phyloP scores from a whole-genome alignment of 2,797 vertebrate genomes.

The Tragelaphus oryx region DNA sequence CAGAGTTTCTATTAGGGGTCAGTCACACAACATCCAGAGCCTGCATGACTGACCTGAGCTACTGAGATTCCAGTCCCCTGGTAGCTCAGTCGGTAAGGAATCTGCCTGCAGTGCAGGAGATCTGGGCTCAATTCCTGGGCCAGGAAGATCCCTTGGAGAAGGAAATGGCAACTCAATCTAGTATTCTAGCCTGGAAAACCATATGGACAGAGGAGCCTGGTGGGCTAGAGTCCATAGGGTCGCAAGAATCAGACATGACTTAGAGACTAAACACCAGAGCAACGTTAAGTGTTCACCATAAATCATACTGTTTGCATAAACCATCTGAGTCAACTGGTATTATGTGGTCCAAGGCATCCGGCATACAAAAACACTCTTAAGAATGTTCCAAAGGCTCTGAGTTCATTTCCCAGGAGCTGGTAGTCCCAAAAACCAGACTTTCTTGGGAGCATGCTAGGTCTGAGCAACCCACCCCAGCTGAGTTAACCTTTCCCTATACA shows the following conservation, averaged over 20 bases:
- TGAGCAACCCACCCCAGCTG: not conserved
- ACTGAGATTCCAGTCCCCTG: not conserved
- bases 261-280: not conserved
- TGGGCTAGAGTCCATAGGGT: not conserved
- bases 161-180: not conserved
- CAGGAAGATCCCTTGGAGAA: not conserved
- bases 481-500: not conserved
- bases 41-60: not conserved
- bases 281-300: not conserved
- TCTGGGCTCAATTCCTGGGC: not conserved
- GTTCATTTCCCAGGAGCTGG: not conserved
- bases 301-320: constrained; percentile 12
- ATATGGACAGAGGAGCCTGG: not conserved
- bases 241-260: not conserved
- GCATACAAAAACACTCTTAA: not conserved
- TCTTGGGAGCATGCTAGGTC: not conserved
- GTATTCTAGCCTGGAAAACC: not conserved
- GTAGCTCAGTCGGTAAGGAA: not conserved
- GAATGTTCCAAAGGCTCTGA: not conserved
- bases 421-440: not conserved
- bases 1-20: not conserved
- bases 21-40: not conserved
- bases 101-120: not conserved
- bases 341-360: not conserved
- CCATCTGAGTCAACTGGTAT: not conserved